Percentiles rank a stretch among this genome's conserved stretches.
Conservation (phyloP, 2,797 vertebrate species). For the Peromyscus melanophrys region DNA sequence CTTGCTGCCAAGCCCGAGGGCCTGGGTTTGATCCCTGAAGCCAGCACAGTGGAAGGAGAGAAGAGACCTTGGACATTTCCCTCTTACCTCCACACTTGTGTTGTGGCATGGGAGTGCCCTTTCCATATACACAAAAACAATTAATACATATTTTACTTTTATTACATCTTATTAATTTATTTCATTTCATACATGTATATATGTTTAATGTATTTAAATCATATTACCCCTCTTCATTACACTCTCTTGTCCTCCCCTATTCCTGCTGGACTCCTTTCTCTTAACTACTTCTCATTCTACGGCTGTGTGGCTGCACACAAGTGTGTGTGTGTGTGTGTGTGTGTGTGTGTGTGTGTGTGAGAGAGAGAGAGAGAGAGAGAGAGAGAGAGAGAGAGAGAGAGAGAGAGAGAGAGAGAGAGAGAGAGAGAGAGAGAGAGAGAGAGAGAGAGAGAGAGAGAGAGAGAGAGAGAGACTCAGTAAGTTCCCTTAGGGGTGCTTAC, state of each 20-base stretch:
- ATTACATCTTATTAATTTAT: background rate
- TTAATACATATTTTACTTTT: background rate
- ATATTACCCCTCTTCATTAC: background rate
- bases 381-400: background rate
- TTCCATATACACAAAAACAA: background rate
- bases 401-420: too few relatives aligned
- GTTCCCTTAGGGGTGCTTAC: background rate
- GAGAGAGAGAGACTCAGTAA: background rate
- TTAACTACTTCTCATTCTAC: background rate
- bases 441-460: background rate
- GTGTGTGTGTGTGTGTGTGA: background rate
- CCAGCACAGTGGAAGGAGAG: background rate
- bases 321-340: background rate
- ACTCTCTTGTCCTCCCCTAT: background rate
- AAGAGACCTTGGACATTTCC: too few relatives aligned
- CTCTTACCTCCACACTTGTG: background rate
- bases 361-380: too few relatives aligned
- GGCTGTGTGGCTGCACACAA: background rate
- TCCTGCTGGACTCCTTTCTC: background rate
- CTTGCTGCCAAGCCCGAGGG: background rate
- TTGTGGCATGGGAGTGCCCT: background rate
- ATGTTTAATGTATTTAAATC: background rate
- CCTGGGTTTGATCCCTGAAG: background rate
- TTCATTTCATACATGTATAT: background rate
- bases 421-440: too few relatives aligned